Conservation (phyloP, 2,797 vertebrate species). For the Phyllotis vaccarum region DNA sequence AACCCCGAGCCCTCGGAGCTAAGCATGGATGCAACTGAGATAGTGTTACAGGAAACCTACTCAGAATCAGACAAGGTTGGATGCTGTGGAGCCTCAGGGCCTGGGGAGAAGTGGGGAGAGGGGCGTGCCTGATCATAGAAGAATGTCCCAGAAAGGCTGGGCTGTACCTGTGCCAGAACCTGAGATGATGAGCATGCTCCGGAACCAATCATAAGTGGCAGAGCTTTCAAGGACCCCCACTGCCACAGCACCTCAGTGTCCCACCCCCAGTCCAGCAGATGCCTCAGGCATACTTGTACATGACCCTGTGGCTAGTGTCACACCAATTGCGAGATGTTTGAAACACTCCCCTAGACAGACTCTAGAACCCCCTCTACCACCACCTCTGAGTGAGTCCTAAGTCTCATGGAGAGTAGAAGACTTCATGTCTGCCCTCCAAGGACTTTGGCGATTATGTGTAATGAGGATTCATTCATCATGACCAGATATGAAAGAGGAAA, state of each 20-base stretch:
- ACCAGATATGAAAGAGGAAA: not conserved
- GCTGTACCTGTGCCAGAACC: not conserved
- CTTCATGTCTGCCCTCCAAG: not conserved
- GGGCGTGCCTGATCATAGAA: not conserved
- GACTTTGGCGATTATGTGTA: not conserved
- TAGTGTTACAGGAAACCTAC: conserved; percentile 66
- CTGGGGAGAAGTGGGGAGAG: not conserved
- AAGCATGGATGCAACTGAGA: not conserved
- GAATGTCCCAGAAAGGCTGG: not conserved
- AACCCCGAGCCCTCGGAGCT: conserved; percentile 54
- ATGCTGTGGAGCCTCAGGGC: not conserved
- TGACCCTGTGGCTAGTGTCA: not conserved
- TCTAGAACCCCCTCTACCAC: not conserved
- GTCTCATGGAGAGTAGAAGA: not conserved
- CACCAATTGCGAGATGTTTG: not conserved
- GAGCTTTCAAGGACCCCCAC: not conserved
- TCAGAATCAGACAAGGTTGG: conserved; percentile 81
- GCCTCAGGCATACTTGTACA: not conserved
- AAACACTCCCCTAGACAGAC: not conserved
- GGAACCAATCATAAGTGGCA: not conserved
- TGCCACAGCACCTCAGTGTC: not conserved
- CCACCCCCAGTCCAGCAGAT: not conserved
- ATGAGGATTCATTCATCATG: not conserved
- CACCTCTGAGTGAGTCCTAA: not conserved
- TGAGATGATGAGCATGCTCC: not conserved